Base-by-base conservation (phyloP, 2,113 vertebrate species). In the Glaucidium brasilianum region DNA sequence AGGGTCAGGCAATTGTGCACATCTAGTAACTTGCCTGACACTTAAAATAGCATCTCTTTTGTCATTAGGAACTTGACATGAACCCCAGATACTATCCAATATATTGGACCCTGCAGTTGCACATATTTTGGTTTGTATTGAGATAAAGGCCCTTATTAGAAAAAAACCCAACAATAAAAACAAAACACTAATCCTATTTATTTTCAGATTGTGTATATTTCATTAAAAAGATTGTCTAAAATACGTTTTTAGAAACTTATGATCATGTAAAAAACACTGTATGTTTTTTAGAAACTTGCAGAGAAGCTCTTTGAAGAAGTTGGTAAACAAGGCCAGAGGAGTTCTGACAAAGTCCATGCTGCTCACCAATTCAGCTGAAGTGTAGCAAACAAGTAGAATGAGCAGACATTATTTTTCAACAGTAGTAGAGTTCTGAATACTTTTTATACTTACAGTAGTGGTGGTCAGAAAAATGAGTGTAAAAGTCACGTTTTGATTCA, bases 321-420 rank as follows among this genome's bases (percentile, higher is more conserved):
- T 18, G 2, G 3, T 39, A n/a, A 68, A 41, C 5, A 23, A 23
- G 13, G 15, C 12, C 34, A 25, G 20, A 30, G 20, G 32, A 37
- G 20, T 75, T 63, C 26, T 72, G 47, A 11, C 6, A 6, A 56
- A 27, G 19, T 30, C 32, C 0, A 0, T 49, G 35, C 12, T 32
- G 41, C 55, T 17, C 15, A 12, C 4, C n/a, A 45, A 39, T 0
- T 0, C 30, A 64, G 34, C 6, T 49, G 49, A 82, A 59, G 10
- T 0, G 2, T 55, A 34, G 60, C 13, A 81, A 52, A 30, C 0
- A 0, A 59, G 20, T 26, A 52, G 26, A 9, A 47, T 50, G 23
- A 69, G 12, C 12, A 45, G 26, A 47, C 29, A 13, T 53, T 29
- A 49, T 49, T 67, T 86, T 66, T 86, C 15, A 73, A 2, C 50